Base-by-base conservation (phyloP, 1,140 invertebrate species). In the Prorops nasuta region DNA sequence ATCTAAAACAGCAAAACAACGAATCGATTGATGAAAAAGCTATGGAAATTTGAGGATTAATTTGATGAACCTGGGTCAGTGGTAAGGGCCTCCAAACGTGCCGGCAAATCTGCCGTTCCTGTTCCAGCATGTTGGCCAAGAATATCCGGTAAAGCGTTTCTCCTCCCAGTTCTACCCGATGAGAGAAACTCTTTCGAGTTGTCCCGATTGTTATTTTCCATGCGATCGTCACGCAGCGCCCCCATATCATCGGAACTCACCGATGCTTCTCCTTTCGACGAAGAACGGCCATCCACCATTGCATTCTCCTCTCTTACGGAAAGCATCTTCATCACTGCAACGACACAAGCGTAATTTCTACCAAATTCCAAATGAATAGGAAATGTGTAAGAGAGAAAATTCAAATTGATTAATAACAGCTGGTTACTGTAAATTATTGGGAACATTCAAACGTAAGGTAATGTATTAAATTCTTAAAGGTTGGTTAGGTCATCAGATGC, bases 111-210 rank as follows among this genome's bases (percentile, higher is more conserved):
- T 22, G 85, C 83, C 0, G 87, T 86, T 22, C 81, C 82, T n/a
- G 85, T 79, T 32, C 81, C 78, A 10, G 83, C 81, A 45, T 84
- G 80, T 28, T 83, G 81, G 28, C 84, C 80, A 16, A 87, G 72
- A 44, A 90, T 89, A 60, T 91, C 85, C 2, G 89, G 84, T 70
- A 92, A 73, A 2, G 90, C 89, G 69, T 93, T 92, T 47, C 90
- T 73, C 35, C 90, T 79, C 4, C 90, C 89, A 1, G 87, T 89
- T 49, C 90, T 79, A 1, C 89, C 88, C 0, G 88, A 89, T 37
- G 85, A 85, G 17, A 90, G 75, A 66, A 92, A 91, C 58, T 91
- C 88, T 57, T 87, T 69, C 3, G 71, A 67, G 7, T 66, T 66
- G 37, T 79, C 76, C 10, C 67, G 24, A 4, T 6, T 28, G 24